Evolutionary conservation across 1,140 invertebrate species (phyloP), one percentile per base, ranked within the genome.

Genomic region (Pygmarrhopalites habei): DNA sequence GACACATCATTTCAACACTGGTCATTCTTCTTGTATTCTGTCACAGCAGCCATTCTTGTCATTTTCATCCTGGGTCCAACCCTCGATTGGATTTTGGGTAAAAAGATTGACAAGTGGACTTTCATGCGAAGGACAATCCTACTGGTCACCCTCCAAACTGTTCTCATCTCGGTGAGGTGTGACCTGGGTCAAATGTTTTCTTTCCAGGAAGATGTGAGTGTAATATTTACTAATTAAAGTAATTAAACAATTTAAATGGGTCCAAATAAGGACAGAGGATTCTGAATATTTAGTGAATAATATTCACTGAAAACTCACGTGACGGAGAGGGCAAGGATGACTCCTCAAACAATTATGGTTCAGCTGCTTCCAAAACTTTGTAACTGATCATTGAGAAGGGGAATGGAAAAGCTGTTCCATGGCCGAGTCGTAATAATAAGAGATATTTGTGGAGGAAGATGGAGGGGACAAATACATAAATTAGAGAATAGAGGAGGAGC

Each of bases 151-250:
- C 53, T 61, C n/a, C 52, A 65, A 56, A 55, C 58, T 19, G 39
- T 57, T 43, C 43, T 65, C 23, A 35, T 52, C 15, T 56, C 35
- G 1, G 44, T 58, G 15, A 21, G 58, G 29, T 43, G 32, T 23
- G 59, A 60, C 39, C 25, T 59, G 1, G 47, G 57, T 30, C 46
- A 25, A 59, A 23, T 51, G 25, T 28, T 65, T 28, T 47, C 44
- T 15, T 7, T 60, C 7, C 35, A n/a, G 17, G 64, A 61, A 61
- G 59, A 65, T 44, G 64, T 61, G 52, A 60, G 64, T 47, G 4
- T 7, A 17, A 12, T 7, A 23, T 23, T 19, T 46, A 14, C 15
- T 46, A 10, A 5, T 46, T 5, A 46, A n/a, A 46, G 44, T n/a
- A n/a, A 10, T 39, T 10, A 39, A 10, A 10, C 7, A 39, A 39